A percentile compares a stretch with the other conserved stretches of the same genome.
Evolutionary conservation across 2,113 vertebrate species (phyloP).

Genomic region (Rhineura floridana): DNA sequence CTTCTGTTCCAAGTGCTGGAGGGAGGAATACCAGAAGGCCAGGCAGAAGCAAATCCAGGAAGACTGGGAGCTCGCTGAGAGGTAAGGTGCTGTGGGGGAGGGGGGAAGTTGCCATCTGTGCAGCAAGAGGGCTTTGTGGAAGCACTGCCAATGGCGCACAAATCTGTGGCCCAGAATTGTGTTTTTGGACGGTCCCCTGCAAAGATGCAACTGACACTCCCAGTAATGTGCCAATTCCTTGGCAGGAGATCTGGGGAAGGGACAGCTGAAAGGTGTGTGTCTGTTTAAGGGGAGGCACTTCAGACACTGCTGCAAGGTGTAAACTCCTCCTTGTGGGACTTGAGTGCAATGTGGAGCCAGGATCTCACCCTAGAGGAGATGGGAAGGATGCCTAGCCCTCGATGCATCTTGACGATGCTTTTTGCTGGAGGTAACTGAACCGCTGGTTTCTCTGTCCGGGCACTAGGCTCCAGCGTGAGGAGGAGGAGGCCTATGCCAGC

Average conservation of each 20-base stretch:
- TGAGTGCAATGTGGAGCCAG: not conserved
- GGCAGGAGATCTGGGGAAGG: no score
- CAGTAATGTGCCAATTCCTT: no score
- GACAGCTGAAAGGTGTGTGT: no score
- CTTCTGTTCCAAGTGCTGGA: conserved; percentile 96
- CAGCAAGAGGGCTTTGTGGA: no score
- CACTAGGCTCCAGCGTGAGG: conserved; percentile 91
- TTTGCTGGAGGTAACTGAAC: not conserved
- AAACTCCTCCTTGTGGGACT: not conserved
- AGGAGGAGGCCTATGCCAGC: conserved; percentile 94
- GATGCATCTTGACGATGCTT: not conserved
- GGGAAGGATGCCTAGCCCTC: not conserved
- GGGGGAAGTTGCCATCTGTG: not conserved
- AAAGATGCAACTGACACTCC: no score
- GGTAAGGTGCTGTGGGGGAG: conserved; percentile 71
- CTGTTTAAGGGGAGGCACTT: no score
- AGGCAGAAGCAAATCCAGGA: conserved; percentile 94
- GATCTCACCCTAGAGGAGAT: no score
- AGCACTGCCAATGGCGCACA: no score
- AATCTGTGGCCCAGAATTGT: no score
- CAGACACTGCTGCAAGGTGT: not conserved
- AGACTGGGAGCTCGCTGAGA: conserved; percentile 92
- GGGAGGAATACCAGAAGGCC: conserved; percentile 90
- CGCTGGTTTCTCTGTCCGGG: accelerated
- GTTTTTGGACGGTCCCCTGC: no score